Evolutionary conservation across 2,888 invertebrate species (phyloP).

Genomic region (Microplitis deprimator): DNA sequence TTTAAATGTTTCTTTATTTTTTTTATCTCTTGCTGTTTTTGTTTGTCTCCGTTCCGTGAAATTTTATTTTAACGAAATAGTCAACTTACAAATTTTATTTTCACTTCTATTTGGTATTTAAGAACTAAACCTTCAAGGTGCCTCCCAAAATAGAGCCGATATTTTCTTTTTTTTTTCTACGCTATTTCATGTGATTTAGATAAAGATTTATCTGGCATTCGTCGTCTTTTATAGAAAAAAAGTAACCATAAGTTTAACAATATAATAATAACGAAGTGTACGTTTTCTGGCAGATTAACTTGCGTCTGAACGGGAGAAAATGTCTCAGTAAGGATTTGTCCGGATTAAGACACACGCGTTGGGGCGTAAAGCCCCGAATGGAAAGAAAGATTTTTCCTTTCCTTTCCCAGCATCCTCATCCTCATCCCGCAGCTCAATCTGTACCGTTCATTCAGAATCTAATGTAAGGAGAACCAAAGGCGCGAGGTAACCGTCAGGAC

Average conservation of each 20-base stretch:
- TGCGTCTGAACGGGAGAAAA: conserved; percentile 31
- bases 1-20: background rate
- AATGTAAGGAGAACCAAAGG: background rate
- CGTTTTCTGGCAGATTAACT: conserved; percentile 33
- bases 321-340: conserved; percentile 37
- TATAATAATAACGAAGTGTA: background rate
- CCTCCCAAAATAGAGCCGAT: background rate
- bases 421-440: conserved; percentile 26
- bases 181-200: background rate
- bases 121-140: too few species aligned
- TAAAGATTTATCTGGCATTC: background rate
- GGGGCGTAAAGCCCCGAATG: conserved; percentile 28
- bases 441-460: conserved; percentile 29
- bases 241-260: background rate
- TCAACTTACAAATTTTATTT: background rate
- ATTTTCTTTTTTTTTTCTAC: background rate
- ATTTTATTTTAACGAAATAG: background rate
- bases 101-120: background rate
- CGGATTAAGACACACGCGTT: conserved; percentile 42
- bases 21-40: background rate
- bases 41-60: conserved; percentile 1
- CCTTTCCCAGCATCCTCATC: background rate
- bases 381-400: conserved; percentile 17
- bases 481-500: background rate
- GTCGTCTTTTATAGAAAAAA: background rate